Conservation (phyloP, 2,113 vertebrate genomes). For the Psittacara wagleri region DNA sequence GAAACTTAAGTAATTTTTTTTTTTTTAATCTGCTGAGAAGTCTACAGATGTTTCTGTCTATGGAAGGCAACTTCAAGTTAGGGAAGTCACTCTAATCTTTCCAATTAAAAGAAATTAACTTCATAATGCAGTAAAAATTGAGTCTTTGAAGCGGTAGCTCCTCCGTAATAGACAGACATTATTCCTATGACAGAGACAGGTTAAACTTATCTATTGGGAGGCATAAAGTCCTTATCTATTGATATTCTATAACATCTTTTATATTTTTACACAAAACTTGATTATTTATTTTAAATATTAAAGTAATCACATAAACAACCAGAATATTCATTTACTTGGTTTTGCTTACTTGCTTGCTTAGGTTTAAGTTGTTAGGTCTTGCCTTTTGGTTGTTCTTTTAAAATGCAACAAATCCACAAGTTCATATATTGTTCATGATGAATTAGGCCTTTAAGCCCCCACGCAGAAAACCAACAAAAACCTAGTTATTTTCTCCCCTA, state of each 20-base stretch:
- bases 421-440: background rate
- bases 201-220: background rate
- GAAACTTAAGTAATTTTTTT: background rate
- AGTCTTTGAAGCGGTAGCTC: background rate
- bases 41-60: background rate
- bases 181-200: background rate
- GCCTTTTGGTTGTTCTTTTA: background rate
- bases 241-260: background rate
- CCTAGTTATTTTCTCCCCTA: background rate
- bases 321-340: background rate
- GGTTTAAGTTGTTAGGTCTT: background rate
- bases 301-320: background rate
- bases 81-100: background rate
- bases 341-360: background rate
- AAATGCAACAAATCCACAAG: background rate
- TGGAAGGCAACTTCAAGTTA: background rate
- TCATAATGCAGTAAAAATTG: background rate
- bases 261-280: background rate
- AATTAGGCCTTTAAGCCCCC: background rate
- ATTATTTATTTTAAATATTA: background rate
- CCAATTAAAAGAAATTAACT: conserved; percentile 6
- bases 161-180: background rate
- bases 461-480: background rate
- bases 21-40: background rate
- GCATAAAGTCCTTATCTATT: background rate